A percentile compares a stretch with the other conserved stretches of the same genome.
Evolutionary conservation across 2,797 vertebrate genomes (phyloP).

Genomic region (Nothura maculosa): DNA sequence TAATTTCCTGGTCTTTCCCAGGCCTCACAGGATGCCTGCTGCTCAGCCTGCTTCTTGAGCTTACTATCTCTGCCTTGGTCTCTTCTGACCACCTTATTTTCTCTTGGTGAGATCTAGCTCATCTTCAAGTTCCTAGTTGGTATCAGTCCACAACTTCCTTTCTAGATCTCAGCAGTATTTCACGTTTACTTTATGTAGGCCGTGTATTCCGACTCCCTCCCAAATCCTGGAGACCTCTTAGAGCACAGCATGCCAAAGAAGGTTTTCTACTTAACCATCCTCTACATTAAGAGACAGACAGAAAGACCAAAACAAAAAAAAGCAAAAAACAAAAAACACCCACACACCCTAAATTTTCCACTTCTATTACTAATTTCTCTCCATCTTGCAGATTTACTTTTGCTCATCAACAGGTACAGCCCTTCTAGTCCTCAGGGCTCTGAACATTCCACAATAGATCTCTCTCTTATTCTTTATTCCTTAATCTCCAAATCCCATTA

Average conservation of each 20-base stretch:
- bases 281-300: conserved; percentile 8
- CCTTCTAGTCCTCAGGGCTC: not conserved
- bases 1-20: not conserved
- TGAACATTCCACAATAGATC: not conserved
- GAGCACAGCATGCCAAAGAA: conserved; percentile 41
- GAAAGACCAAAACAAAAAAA: too few species aligned
- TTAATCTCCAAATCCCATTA: not conserved
- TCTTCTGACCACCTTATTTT: not conserved
- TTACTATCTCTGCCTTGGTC: not conserved
- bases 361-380: conserved; percentile 22
- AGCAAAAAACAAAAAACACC: too few species aligned
- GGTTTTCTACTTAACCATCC: conserved; percentile 53
- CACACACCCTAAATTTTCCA: not conserved
- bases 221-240: conserved; percentile 31
- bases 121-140: conserved; percentile 9
- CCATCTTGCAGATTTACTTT: not conserved
- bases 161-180: conserved; percentile 45
- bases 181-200: conserved; percentile 27
- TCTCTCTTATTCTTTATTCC: not conserved
- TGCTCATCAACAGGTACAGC: not conserved
- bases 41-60: not conserved
- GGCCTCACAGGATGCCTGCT: not conserved
- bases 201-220: conserved; percentile 25
- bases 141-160: conserved; percentile 40
- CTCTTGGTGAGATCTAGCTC: conserved; percentile 26